A percentile compares a stretch with the other conserved stretches of the same genome.
These are phyloP conservation scores for Cactoblastis cactorum DNA, from an alignment of 2,888 invertebrate genomes.

Conservation along the genomic window DNA sequence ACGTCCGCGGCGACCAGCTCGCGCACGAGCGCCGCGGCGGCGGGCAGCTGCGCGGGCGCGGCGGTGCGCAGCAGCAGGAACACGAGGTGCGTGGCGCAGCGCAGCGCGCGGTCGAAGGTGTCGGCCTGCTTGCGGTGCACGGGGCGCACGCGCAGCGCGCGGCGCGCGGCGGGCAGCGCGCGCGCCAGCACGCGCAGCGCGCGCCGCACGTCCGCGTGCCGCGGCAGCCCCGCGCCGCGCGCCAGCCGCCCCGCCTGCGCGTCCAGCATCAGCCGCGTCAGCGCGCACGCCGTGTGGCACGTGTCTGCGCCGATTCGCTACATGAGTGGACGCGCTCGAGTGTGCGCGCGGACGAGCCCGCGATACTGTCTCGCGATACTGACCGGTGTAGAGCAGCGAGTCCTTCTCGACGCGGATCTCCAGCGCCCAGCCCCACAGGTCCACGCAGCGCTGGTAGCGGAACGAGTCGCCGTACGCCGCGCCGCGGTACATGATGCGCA, in stretches of 20 bases:
- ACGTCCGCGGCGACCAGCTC: constrained; percentile 80
- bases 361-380: too few species aligned
- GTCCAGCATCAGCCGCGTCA: constrained; percentile 90
- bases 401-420: constrained; percentile 89
- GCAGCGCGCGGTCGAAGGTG: constrained; percentile 88
- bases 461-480: constrained; percentile 86
- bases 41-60: constrained; percentile 53
- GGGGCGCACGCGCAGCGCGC: constrained; percentile 77
- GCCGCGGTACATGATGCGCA: constrained; percentile 56
- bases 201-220: constrained; percentile 84
- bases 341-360: too few species aligned
- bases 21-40: constrained; percentile 55
- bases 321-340: too few species aligned
- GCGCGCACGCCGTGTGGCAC: constrained; percentile 91
- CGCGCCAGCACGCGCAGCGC: constrained; percentile 26
- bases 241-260: constrained; percentile 80
- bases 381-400: constrained; percentile 81
- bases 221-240: constrained; percentile 64
- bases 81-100: constrained; percentile 88
- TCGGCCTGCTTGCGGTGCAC: constrained; percentile 88
- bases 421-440: constrained; percentile 91
- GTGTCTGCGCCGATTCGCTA: constrained; percentile 81
- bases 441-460: constrained; percentile 90
- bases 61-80: constrained; percentile 82
- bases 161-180: constrained; percentile 55